Base-by-base conservation (phyloP, 2,888 invertebrate species). In the Drosophila quinaria region DNA sequence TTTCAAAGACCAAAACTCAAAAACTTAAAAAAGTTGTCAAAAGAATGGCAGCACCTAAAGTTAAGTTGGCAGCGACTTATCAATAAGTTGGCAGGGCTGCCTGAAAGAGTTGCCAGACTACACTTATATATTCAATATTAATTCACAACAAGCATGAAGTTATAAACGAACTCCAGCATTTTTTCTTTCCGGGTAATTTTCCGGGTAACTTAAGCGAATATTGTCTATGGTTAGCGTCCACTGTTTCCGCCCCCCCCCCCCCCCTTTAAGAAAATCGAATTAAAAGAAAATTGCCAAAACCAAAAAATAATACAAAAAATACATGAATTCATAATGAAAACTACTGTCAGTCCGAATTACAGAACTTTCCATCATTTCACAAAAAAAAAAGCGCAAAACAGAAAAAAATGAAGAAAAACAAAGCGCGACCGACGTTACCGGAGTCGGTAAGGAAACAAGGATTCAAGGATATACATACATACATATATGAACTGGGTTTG, bases 271-370 rank as follows among this genome's bases (percentile, higher is more conserved):
- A 17, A 51, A 47, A 70, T 62, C 47, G 25, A 60, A 59, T 59
- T 51, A 56, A 61, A 46, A 56, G 15, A 56, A 61, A 47, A 70
- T 13, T 60, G 63, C 19, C 29, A 55, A 37, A 60, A 76, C 71
- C 3, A n/a, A 22, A 37, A 37, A 1, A 19, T n/a, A n/a, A n/a
- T n/a, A 19, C 19, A 52, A 29, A 61, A 79, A 74, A 88, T 80
- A 71, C 79, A 90, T 90, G 87, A 87, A 88, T 88, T 87, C 82
- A 70, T 87, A 87, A 90, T 90, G 81, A 90, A 79, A 77, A 90
- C 78, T 80, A 74, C 81, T 90, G 91, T 90, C 90, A 88, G 81
- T 84, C 91, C 74, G 68, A 75, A 90, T 91, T 80, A 88, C 54
- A 61, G n/a, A 89, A 86, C 70, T 82, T 89, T 80, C 75, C 90